Conservation (phyloP, 92 coral and sea anemone species). For the Epizoanthus illoricatus region DNA sequence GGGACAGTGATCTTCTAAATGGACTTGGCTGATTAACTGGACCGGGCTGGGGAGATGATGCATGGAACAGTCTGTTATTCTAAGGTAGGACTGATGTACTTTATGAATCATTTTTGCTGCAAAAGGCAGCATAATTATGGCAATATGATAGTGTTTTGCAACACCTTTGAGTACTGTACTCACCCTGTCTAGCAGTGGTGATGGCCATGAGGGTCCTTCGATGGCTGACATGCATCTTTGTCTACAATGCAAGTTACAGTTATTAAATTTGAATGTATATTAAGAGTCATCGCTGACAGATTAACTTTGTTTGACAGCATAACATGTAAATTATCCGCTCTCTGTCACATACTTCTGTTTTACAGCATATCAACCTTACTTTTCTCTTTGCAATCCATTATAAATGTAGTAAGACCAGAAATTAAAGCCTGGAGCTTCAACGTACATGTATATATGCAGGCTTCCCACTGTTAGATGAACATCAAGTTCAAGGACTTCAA, state of each 20-base stretch:
- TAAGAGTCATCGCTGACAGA: neutral
- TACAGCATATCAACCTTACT: too few relatives aligned
- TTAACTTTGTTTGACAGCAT: neutral
- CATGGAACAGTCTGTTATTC: neutral
- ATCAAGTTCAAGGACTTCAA: too few relatives aligned
- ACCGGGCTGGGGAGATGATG: conserved; percentile 13
- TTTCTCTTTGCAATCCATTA: too few relatives aligned
- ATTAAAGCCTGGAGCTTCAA: too few relatives aligned
- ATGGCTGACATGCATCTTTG: conserved; percentile 82
- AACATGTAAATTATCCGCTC: too few relatives aligned
- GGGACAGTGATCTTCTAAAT: conserved; percentile 49
- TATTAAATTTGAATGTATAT: neutral
- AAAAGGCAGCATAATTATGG: neutral
- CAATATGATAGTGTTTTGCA: neutral
- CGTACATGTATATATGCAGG: too few relatives aligned
- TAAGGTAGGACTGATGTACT: neutral
- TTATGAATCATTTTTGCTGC: neutral
- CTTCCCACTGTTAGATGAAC: too few relatives aligned
- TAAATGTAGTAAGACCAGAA: too few relatives aligned
- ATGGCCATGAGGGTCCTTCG: conserved; percentile 56
- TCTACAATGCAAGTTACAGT: conserved; percentile 38
- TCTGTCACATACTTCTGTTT: too few relatives aligned
- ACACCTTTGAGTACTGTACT: neutral
- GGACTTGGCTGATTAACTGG: conserved; percentile 47
- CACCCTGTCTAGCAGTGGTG: conserved; percentile 59